These are phyloP conservation scores for Heliocidaris erythrogramma DNA, from an alignment of 35 echinoderm and acorn worm species.

Conservation along the genomic window DNA sequence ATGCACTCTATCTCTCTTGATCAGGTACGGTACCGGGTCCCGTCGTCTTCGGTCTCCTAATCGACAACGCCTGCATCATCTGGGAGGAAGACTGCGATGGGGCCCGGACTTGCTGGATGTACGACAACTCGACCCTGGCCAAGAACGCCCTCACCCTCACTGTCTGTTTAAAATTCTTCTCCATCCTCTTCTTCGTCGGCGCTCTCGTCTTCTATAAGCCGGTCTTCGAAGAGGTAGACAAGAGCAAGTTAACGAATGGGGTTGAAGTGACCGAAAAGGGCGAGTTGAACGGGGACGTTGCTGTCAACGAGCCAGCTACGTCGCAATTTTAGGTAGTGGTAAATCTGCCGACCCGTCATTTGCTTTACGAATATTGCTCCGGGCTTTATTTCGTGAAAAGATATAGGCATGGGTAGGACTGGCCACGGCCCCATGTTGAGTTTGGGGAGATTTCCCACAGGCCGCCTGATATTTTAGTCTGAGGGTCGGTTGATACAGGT, in stretches of 20 bases:
- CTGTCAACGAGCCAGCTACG: background rate
- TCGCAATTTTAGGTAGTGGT: background rate
- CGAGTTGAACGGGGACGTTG: background rate
- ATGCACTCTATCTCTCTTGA: background rate
- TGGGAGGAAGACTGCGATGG: slow-evolving; percentile 81
- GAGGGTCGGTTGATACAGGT: no score
- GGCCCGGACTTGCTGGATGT: slow-evolving; percentile 68
- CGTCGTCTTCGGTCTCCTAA: slow-evolving; percentile 70
- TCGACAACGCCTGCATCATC: slow-evolving; percentile 79
- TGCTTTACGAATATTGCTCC: no score
- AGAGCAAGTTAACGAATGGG: background rate
- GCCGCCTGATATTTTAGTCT: no score
- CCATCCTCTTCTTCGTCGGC: slow-evolving; percentile 52
- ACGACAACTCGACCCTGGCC: slow-evolving; percentile 68
- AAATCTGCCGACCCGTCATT: background rate
- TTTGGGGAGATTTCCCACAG: no score
- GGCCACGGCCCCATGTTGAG: no score
- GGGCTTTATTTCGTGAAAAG: no score
- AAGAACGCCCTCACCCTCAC: slow-evolving; percentile 57
- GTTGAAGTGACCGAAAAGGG: background rate
- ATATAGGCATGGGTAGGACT: no score
- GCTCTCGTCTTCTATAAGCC: slow-evolving; percentile 72
- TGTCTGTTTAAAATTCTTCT: slow-evolving; percentile 47
- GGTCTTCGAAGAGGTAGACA: slow-evolving; percentile 36
- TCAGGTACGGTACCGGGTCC: slow-evolving; percentile 79